Base-by-base conservation (phyloP, 2,888 invertebrate genomes). In the Tromatobia lineatoria region DNA sequence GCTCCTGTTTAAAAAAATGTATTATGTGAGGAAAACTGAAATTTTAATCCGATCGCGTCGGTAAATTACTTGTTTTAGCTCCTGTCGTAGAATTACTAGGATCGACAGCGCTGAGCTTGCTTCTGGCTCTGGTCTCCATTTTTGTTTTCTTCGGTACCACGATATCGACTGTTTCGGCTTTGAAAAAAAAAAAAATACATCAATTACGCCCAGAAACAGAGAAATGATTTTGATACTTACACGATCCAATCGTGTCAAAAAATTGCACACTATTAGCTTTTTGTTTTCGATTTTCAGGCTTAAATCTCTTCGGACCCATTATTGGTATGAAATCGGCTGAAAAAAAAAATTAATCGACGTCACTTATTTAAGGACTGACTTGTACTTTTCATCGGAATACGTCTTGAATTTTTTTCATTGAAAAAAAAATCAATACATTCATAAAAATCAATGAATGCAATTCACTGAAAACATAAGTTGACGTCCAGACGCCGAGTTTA, bases 61-160 rank as follows among this genome's bases (percentile, higher is more conserved):
- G 34, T 50, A 3, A 50, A 52, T 74, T 89, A 91, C 91, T 90
- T 78, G 90, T 86, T 79, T 80, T 89, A 18, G 86, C 80, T 29
- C 85, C 74, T n/a, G 76, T 64, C 8, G 77, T 73, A 4, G 87
- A 86, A 54, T 88, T 86, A 45, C 78, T 81, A 1, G 90, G 89
- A 47, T 83, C 87, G 10, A 89, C 89, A 15, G 87, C 87, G 50
- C 75, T 88, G 25, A 91, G 76, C 66, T 90, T 92, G 57, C 82
- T 89, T 18, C 90, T 89, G 18, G 85, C 66, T 87, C 87, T 90
- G 8, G 81, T 76, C 54, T 87, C 90, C 15, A 66, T 42, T 85
- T 88, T 90, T 25, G 64, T 69, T 77, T 86, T 89, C 11, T 87
- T 86, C 6, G 85, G 54, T 47, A 57, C 82, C n/a, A 80, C 86